phyloP scores from a whole-genome alignment of 2,888 invertebrate species.

The Athalia rosae region DNA sequence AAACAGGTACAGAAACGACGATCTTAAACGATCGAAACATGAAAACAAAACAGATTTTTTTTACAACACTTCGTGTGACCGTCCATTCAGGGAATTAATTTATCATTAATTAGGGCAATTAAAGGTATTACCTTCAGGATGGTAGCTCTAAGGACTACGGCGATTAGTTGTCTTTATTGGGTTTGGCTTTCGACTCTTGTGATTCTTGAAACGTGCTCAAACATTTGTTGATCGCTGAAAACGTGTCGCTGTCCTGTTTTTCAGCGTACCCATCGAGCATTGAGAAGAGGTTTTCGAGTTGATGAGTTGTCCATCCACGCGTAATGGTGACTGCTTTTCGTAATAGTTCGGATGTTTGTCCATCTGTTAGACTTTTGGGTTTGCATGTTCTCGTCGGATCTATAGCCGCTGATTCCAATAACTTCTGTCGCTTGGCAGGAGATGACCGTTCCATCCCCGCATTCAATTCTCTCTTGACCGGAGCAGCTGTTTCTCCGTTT shows the following conservation, averaged over 20 bases:
- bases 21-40: too few relatives aligned
- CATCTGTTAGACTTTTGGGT: constrained; percentile 55
- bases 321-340: constrained; percentile 58
- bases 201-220: constrained; percentile 54
- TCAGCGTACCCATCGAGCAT: constrained; percentile 58
- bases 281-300: constrained; percentile 61
- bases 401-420: constrained; percentile 47
- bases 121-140: too few relatives aligned
- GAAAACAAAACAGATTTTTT: too few relatives aligned
- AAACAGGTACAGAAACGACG: too few relatives aligned
- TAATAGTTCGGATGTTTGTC: constrained; percentile 61
- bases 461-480: constrained; percentile 60
- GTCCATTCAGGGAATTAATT: too few relatives aligned
- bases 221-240: constrained; percentile 53
- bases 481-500: constrained; percentile 52
- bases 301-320: constrained; percentile 63
- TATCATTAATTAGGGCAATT: too few relatives aligned
- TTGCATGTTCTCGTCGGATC: constrained; percentile 45
- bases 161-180: constrained; percentile 52
- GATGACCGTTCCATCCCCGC: constrained; percentile 59
- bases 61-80: too few relatives aligned
- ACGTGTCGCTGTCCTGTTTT: constrained; percentile 53
- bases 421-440: constrained; percentile 59
- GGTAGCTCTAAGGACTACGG: too few relatives aligned
- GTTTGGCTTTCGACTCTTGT: constrained; percentile 48